Evolutionary conservation across 2,797 vertebrate genomes (phyloP), one percentile per base, ranked within the genome.

Genomic region (Tolypeutes matacus): DNA sequence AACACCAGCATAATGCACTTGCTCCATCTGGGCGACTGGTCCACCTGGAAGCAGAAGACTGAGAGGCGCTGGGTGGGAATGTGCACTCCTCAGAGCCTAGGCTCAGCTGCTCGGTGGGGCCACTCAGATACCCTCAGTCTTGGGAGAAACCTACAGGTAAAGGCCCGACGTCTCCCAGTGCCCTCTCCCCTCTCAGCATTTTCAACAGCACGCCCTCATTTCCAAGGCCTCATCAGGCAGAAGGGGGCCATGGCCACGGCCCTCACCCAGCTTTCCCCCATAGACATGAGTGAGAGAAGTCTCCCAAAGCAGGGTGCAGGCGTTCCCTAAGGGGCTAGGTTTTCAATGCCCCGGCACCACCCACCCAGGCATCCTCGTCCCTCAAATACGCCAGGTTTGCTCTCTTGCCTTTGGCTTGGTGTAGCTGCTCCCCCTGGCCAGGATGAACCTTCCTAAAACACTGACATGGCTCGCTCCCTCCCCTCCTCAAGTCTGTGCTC

Each of bases 141-240:
- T 20, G 36, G 72, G 46, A 72, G 81, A 39, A 53, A 51, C 3
- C 36, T 0, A 13, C 31, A 77, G 25, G 34, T 1, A 10, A 49
- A 7, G 9, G 23, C 5, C 2, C n/a, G 9, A 1, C 5, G 1
- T 1, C 14, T 25, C 46, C 34, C 3, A 4, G 1, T 3, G 6
- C 13, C 88, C 25, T 20, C 13, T 82, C 78, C 60, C 34, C 42
- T 21, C 39, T 58, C 67, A 7, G 39, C 0, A 0, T 34, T 46
- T 73, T 36, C 14, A 58, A n/a, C 13, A 21, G 75, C 25, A 42
- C 34, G 5, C 0, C 1, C 4, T 21, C 14, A 1, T 42, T 31
- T 49, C 56, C 20, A 46, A 21, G 51, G 39, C 42, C n/a, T 60
- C 0, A 0, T 14, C 23, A 7, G 34, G 65, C 1, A 67, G 25